phyloP scores from a whole-genome alignment of 2,113 vertebrate species.

The Danio rerio region GRCz12tu NC_133185.1:11438501-11439000 shows the following conservation, averaged over 20 bases:
- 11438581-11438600: too few relatives aligned
- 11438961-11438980: background rate
- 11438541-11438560: too few relatives aligned
- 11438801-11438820: background rate
- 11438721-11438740: background rate
- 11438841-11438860: background rate
- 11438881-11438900: background rate
- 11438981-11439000: background rate
- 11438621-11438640: too few relatives aligned
- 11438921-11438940: background rate
- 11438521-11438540: too few relatives aligned
- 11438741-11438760: background rate
- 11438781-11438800: background rate
- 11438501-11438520: too few relatives aligned
- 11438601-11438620: too few relatives aligned
- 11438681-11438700: background rate
- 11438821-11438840: background rate
- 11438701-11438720: slow-evolving; percentile 8
- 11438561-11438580: too few relatives aligned
- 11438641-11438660: too few relatives aligned
- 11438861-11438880: background rate
- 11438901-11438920: background rate
- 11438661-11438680: background rate
- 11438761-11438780: background rate
- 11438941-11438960: background rate